Conservation (phyloP, 2,888 invertebrate genomes). For the Pegoplata infirma region DNA sequence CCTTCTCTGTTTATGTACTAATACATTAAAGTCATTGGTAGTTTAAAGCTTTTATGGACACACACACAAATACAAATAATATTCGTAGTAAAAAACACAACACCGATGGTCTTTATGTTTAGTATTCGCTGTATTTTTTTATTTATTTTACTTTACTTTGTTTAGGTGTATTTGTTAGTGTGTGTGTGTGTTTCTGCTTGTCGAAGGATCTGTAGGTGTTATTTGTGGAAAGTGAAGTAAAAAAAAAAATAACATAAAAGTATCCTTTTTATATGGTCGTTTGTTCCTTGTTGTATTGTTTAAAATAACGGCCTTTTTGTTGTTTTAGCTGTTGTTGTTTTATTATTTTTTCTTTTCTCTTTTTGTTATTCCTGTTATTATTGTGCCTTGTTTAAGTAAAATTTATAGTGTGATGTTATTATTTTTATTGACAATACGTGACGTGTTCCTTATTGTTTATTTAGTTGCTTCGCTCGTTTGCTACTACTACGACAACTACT, state of each 20-base stretch:
- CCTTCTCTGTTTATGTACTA: too few relatives aligned
- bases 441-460: slow-evolving; percentile 70
- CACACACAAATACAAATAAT: neutral
- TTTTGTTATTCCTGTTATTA: too few relatives aligned
- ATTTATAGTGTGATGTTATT: slow-evolving; percentile 75
- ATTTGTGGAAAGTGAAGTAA: neutral
- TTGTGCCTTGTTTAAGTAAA: slow-evolving; percentile 65
- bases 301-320: slow-evolving; percentile 45
- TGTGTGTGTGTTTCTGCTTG: neutral
- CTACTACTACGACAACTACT: too few relatives aligned
- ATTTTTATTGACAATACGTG: slow-evolving; percentile 76
- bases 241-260: too few relatives aligned
- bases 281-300: slow-evolving; percentile 38
- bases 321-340: slow-evolving; percentile 17
- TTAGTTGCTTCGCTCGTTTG: slow-evolving; percentile 50
- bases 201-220: slow-evolving; percentile 11
- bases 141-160: neutral
- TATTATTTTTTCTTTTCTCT: too few relatives aligned
- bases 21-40: neutral
- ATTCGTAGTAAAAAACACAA: neutral
- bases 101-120: slow-evolving; percentile 13
- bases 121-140: neutral
- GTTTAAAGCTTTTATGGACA: slow-evolving; percentile 12
- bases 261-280: neutral
- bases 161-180: neutral